Base-by-base conservation (phyloP, 2,888 invertebrate genomes). In the Caenorhabditis afra region DNA sequence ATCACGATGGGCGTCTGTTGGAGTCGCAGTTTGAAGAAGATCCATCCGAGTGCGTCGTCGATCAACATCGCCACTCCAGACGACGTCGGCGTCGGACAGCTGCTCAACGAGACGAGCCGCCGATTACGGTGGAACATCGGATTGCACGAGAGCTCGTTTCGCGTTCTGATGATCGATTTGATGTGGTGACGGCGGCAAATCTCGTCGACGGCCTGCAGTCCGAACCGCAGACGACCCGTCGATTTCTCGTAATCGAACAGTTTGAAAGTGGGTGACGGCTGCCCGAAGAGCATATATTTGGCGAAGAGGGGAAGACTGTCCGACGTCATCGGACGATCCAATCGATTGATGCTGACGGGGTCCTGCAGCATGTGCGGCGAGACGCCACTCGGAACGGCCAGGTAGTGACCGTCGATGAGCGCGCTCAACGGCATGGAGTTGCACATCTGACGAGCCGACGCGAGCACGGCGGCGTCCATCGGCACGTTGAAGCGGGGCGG, bases 401-500 rank as follows among this genome's bases (percentile, higher is more conserved):
- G n/a, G 12, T 57, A 58, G 7, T 71, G 16, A 0, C 57, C 35
- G 3, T 16, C 57, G 18, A 73, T 47, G 0, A 39, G 0, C 2
- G 73, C 73, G 0, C 29, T 18, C 4, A 73, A 10, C 1, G 73
- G 73, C 18, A 73, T 16, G 20, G 16, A 20, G n/a, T 55, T 44
- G 41, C 64, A 64, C 73, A 73, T 73, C 39, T 64, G 64, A 16
- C 73, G 73, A 10, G 73, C 73, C 8, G 64, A 20, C 74, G 22
- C n/a, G 12, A 59, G 37, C 0, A 74, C 59, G 1, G 66, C 74
- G 16, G 35, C 18, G 39, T 66, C 65, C 37, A 44, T 3, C 1
- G 18, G 11, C 20, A 29, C 45, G n/a, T 23, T 52, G 22, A 47
- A 74, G 52, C 74, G 20, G 3, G 58, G 44, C 3, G 59, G 45